These are phyloP conservation scores for Paragorgia papillata DNA, from an alignment of 92 coral and sea anemone species.

Conservation along the genomic window DNA sequence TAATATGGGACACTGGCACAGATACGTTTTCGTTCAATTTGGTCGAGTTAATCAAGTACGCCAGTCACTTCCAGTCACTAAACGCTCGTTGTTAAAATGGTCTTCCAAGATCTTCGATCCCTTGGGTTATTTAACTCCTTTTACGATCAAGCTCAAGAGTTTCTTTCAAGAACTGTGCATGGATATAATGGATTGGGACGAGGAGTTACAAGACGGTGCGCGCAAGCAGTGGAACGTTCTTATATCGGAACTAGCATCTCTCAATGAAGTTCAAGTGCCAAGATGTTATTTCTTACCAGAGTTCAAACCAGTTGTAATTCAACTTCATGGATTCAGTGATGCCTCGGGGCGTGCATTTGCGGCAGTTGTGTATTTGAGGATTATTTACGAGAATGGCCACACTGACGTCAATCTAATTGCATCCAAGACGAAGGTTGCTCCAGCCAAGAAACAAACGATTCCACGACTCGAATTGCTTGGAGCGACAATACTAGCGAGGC, in stretches of 20 bases:
- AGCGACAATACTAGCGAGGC: conserved; percentile 20
- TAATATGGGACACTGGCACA: conserved; percentile 38
- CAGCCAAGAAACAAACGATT: conserved; percentile 16
- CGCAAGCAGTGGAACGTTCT: conserved; percentile 59
- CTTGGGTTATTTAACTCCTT: conserved; percentile 65
- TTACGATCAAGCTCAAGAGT: conserved; percentile 61
- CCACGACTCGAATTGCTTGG: conserved; percentile 24
- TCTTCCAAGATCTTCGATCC: conserved; percentile 73
- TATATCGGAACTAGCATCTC: conserved; percentile 44
- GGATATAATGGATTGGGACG: conserved; percentile 65
- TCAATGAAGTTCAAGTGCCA: conserved; percentile 48
- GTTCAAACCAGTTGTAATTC: conserved; percentile 25
- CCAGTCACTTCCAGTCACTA: conserved; percentile 60
- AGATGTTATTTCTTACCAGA: conserved; percentile 55
- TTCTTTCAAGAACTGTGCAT: conserved; percentile 70
- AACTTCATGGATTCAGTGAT: conserved; percentile 60
- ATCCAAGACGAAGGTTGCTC: conserved; percentile 31
- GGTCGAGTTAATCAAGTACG: conserved; percentile 37
- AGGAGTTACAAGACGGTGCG: conserved; percentile 44
- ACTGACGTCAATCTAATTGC: conserved; percentile 31
- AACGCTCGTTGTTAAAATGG: conserved; percentile 67
- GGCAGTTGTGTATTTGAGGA: conserved; percentile 48
- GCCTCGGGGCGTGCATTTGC: conserved; percentile 57
- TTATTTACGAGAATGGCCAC: conserved; percentile 27
- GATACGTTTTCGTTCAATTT: conserved; percentile 51